Percentiles rank a stretch among this genome's conserved stretches.
Evolutionary conservation across 2,113 vertebrate genomes (phyloP).

Genomic region (Acrocephalus arundinaceus): DNA sequence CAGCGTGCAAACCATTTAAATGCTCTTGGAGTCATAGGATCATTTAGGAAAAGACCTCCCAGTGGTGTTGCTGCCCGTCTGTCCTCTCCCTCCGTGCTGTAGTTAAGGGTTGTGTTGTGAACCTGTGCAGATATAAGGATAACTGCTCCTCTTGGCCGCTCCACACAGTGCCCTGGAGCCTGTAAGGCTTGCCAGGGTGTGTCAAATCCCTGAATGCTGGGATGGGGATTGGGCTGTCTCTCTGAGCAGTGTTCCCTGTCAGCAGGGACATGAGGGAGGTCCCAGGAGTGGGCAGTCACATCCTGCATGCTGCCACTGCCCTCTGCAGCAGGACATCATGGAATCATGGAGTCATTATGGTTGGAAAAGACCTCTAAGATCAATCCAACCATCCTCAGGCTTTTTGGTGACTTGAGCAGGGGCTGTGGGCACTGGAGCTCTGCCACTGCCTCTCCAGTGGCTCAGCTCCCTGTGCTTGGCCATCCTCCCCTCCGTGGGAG

Average conservation of each 20-base stretch:
- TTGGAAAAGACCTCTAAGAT: not conserved
- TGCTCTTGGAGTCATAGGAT: not conserved
- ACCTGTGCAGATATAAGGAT: not conserved
- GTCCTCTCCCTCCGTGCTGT: not conserved
- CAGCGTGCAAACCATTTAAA: accelerated
- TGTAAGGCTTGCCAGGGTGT: not conserved
- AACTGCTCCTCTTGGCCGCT: not conserved
- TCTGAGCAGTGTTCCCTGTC: not conserved
- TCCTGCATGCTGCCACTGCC: accelerated
- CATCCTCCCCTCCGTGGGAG: accelerated
- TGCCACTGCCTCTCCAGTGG: accelerated
- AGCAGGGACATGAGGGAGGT: accelerated
- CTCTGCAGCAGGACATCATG: not conserved
- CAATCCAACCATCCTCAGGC: not conserved
- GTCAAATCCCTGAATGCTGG: not conserved
- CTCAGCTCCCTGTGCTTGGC: not conserved
- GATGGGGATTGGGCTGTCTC: not conserved
- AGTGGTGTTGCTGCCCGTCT: accelerated
- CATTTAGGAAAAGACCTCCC: not conserved
- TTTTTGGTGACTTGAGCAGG: not conserved
- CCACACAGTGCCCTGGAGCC: accelerated
- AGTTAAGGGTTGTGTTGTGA: not conserved
- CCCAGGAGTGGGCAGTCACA: not conserved
- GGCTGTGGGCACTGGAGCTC: not conserved
- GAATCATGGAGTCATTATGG: not conserved